Percentiles rank a stretch among this genome's conserved stretches.
phyloP scores from a whole-genome alignment of 2,797 vertebrate species.

The Arctocebus calabarensis region DNA sequence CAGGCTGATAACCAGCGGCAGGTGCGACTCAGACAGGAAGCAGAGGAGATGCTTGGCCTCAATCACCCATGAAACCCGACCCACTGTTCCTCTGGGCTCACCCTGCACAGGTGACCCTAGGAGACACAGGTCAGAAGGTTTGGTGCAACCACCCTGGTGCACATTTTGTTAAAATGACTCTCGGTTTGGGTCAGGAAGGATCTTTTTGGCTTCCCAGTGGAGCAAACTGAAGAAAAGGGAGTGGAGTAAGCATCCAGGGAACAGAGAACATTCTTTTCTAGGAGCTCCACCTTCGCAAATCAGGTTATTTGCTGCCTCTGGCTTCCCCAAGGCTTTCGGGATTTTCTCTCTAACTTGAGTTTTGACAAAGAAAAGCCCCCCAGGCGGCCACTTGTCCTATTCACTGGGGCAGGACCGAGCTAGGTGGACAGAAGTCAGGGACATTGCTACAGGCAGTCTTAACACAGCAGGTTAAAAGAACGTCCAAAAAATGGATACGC shows the following conservation, averaged over 20 bases:
- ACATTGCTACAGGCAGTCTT: neutral
- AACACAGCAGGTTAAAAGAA: neutral
- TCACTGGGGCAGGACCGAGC: neutral
- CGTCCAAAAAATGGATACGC: neutral
- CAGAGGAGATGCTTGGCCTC: neutral
- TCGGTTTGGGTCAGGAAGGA: slow-evolving; percentile 25
- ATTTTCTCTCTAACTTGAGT: neutral
- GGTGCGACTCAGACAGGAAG: neutral
- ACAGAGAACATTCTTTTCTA: neutral
- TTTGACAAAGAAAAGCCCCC: neutral
- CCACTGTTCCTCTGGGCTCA: neutral
- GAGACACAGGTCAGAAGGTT: slow-evolving; percentile 38
- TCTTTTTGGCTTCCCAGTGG: neutral
- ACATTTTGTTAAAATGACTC: slow-evolving; percentile 31
- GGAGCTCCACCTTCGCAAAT: neutral
- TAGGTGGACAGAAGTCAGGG: neutral
- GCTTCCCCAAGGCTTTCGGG: neutral
- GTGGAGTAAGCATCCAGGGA: neutral
- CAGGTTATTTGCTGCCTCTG: neutral
- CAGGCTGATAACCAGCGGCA: neutral
- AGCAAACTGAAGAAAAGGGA: neutral
- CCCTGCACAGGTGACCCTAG: neutral
- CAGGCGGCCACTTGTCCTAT: neutral
- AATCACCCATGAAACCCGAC: neutral
- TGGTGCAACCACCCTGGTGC: neutral